Evolutionary conservation across 2,888 invertebrate species (phyloP), one percentile per base, ranked within the genome.

Genomic region (Ligdia adustata): DNA sequence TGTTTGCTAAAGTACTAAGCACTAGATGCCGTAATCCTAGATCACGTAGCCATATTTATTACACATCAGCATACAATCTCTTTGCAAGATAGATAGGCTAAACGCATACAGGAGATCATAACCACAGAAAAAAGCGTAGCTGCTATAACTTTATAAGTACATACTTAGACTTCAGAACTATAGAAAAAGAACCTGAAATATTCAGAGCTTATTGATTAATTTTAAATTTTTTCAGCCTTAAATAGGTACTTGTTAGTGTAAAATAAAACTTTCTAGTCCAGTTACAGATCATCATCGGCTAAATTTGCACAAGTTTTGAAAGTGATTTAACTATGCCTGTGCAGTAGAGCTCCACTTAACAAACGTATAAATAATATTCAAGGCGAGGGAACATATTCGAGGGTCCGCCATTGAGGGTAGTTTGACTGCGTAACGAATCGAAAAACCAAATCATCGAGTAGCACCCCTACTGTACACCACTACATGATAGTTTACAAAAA

Each of bases 381-480:
- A 86, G 85, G 80, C 82, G 82, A 86, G 87, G 87, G 89, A 86
- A 86, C 86, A 84, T 82, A 85, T 84, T 87, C 80, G 81, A 86
- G 89, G 89, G 88, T 86, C 29, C 77, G 70, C 72, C 67, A 70
- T 79, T 74, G 84, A 86, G 89, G 89, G 90, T 90, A 89, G 89
- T 89, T 89, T 87, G 89, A 87, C 88, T 85, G 89, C 90, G 89
- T 90, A 90, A 90, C 90, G 90, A 90, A 90, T 89, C 88, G 89
- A 88, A 87, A 90, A 90, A 90, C 90, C 90, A 90, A 90, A 90
- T 90, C 89, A 90, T 89, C 87, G 87, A 89, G 90, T 88, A 76
- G 88, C 86, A 84, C 89, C 90, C 89, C 89, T 87, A 81, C 77
- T 71, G 82, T 71, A 83, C 76, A 78, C 83, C 81, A 79, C 85